Conservation (phyloP, 1,140 invertebrate genomes). For the Diabrotica virgifera region DNA sequence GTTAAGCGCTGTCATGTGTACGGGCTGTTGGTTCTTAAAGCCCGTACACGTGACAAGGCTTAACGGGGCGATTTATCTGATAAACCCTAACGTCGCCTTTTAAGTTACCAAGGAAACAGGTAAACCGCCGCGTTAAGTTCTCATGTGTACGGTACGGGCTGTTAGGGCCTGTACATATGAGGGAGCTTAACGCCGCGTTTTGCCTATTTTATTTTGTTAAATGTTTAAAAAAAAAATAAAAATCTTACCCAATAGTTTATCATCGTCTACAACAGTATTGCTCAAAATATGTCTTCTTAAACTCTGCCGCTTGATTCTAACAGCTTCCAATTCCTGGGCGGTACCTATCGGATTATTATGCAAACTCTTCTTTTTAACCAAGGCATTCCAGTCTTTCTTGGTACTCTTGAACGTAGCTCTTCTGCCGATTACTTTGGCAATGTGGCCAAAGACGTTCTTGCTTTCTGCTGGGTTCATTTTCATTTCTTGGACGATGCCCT, state of each 20-base stretch:
- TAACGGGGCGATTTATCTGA: too few relatives aligned
- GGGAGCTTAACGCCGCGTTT: too few relatives aligned
- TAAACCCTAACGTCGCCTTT: too few relatives aligned
- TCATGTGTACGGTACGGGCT: too few relatives aligned
- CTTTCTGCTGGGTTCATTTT: conserved; percentile 53
- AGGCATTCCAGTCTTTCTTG: conserved; percentile 81
- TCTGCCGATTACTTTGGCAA: conserved; percentile 70
- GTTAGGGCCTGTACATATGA: too few relatives aligned
- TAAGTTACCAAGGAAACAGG: too few relatives aligned
- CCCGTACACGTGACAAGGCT: too few relatives aligned
- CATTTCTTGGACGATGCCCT: conserved; percentile 52
- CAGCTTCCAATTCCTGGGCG: conserved; percentile 60
- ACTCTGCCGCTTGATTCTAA: conserved; percentile 62
- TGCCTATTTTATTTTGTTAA: too few relatives aligned
- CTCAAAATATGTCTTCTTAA: conserved; percentile 50
- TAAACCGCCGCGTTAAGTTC: too few relatives aligned
- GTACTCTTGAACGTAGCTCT: conserved; percentile 58
- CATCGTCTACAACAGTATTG: conserved; percentile 59
- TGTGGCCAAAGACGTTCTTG: conserved; percentile 76
- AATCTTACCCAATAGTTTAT: conserved; percentile 61
- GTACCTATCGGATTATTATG: conserved; percentile 74
- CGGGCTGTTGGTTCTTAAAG: too few relatives aligned
- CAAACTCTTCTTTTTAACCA: conserved; percentile 68
- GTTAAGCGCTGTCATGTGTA: too few relatives aligned
- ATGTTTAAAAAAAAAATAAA: conserved; percentile 19